phyloP scores from a whole-genome alignment of 35 echinoderm and acorn worm species.

The Diadema setosum region DNA sequence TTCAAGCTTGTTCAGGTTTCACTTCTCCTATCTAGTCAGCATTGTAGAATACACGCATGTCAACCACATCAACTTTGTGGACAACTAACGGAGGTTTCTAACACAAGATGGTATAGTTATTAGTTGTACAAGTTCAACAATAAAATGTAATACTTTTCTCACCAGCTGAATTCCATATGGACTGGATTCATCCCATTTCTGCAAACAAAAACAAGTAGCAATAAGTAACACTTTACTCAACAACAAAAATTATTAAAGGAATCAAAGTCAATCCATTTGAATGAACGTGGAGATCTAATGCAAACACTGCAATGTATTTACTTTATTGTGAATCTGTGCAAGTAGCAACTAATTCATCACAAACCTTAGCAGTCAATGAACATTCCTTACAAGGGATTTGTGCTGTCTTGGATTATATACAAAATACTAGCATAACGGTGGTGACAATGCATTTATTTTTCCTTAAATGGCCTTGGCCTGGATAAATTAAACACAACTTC shows the following conservation, averaged over 20 bases:
- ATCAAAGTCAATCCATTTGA: neutral
- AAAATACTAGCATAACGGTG: too few species aligned
- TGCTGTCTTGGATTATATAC: too few species aligned
- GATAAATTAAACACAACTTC: too few species aligned
- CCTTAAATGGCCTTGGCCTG: too few species aligned
- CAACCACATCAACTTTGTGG: neutral
- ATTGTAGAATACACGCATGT: neutral
- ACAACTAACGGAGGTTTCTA: too few species aligned
- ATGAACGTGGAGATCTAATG: neutral
- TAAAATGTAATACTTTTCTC: neutral
- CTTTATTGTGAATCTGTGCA: neutral
- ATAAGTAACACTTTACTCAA: neutral
- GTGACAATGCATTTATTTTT: too few species aligned
- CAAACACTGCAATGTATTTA: neutral
- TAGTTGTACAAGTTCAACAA: neutral
- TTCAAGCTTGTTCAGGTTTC: neutral
- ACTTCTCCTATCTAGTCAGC: neutral
- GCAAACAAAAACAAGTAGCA: neutral
- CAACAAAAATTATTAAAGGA: neutral
- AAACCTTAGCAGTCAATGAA: too few species aligned
- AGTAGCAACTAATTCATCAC: too few species aligned
- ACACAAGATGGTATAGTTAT: too few species aligned
- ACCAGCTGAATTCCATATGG: conserved; percentile 39
- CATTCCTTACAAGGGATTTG: too few species aligned
- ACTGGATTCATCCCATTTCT: conserved; percentile 4